Evolutionary conservation across 2,113 vertebrate genomes (phyloP).

Genomic region (Rafetus swinhoei): DNA sequence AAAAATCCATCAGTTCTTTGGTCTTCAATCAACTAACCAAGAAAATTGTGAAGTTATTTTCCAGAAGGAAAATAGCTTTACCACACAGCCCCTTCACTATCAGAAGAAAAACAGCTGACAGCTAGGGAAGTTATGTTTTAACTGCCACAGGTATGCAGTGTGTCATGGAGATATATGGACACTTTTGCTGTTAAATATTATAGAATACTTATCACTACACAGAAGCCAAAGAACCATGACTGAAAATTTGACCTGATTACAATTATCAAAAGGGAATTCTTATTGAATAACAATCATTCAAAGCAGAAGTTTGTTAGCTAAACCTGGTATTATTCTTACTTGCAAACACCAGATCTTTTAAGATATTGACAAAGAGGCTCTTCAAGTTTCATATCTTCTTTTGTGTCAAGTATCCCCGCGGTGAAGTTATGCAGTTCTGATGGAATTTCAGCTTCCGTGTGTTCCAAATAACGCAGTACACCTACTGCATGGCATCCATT

Average conservation of each 20-base stretch:
- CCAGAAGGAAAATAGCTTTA: not conserved
- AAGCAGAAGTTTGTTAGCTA: not conserved
- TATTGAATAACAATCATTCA: not conserved
- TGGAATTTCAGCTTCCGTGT: conserved; percentile 79
- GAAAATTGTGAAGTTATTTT: not conserved
- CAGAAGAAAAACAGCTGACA: not conserved
- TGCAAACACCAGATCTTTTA: conserved; percentile 91
- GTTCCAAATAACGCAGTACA: conserved; percentile 82
- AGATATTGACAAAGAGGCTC: conserved; percentile 84
- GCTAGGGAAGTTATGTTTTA: not conserved
- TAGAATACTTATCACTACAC: not conserved
- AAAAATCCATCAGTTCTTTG: not conserved
- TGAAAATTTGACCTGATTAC: not conserved
- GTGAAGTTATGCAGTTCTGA: conserved; percentile 80
- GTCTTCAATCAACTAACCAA: not conserved
- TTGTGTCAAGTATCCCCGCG: conserved; percentile 72
- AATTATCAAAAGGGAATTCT: not conserved
- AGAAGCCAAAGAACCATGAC: accelerated
- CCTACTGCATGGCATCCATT: conserved; percentile 65
- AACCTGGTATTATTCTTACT: conserved; percentile 68
- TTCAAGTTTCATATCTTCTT: conserved; percentile 79
- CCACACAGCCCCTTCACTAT: not conserved
- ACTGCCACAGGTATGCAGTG: not conserved
- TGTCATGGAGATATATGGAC: not conserved
- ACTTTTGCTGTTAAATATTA: not conserved